Conservation (phyloP, 2,797 vertebrate genomes). For the Anniella stebbinsi region DNA sequence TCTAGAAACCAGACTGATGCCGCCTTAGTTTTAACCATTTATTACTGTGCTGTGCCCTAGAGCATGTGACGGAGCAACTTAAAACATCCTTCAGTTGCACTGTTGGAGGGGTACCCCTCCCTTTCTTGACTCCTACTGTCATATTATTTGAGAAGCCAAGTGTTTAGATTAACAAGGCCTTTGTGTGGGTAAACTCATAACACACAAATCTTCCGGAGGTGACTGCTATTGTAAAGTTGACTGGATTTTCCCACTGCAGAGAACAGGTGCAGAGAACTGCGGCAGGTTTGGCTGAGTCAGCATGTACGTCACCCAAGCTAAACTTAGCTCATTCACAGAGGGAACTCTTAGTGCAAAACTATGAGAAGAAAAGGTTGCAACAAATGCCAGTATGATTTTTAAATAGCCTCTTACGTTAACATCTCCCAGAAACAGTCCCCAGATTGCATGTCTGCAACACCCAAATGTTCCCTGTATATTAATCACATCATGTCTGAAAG, state of each 20-base stretch:
- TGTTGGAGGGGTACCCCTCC: neutral
- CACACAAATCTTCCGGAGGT: neutral
- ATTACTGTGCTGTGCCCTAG: too few relatives aligned
- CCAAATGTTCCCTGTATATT: neutral
- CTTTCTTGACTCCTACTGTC: neutral
- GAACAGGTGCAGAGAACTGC: constrained; percentile 13
- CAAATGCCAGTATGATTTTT: constrained; percentile 1
- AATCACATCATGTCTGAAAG: neutral
- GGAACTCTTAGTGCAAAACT: constrained; percentile 17
- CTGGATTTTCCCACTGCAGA: neutral
- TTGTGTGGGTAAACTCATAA: neutral
- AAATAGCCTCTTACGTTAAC: constrained; percentile 21
- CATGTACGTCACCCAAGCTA: constrained; percentile 21
- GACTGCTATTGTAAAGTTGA: constrained; percentile 15
- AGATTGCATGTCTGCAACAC: neutral
- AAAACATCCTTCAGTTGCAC: neutral
- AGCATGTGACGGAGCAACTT: neutral
- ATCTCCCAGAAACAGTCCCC: neutral
- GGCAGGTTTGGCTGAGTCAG: constrained; percentile 23
- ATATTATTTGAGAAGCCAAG: neutral
- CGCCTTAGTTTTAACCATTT: neutral
- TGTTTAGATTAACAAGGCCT: neutral
- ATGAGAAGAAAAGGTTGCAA: neutral
- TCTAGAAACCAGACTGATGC: neutral
- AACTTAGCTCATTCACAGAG: constrained; percentile 25